Base-by-base conservation (phyloP, 2,113 vertebrate species). In the Rhizomys pruinosus region DNA sequence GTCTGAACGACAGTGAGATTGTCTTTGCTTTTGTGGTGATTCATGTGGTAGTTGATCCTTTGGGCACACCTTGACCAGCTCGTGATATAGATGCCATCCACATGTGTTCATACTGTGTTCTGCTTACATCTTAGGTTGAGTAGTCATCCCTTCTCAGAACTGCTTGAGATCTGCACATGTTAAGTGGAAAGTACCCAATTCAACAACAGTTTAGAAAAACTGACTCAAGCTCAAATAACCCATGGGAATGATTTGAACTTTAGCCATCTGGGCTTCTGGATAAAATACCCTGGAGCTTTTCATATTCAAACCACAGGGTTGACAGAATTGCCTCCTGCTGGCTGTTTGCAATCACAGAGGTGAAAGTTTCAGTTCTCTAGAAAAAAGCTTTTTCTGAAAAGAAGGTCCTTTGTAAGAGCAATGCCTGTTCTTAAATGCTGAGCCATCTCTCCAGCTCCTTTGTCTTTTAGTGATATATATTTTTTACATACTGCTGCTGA, bases 21-120 rank as follows among this genome's bases (percentile, higher is more conserved):
- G 52, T 77, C 55, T 76, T 72, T 84, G 20, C 20, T 39, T 84
- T 82, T 89, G 55, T 76, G 84, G 42, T 96, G 92, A 95, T 81
- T 93, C 85, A 85, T 0, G 19, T 27, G 15, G 69, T 16, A 1
- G 17, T 1, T n/a, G 86, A 27, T 42, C 87, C 80, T 79, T 3
- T 34, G 7, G 72, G 39, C 57, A 47, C 88, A 77, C 72, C 68
- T 94, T 17, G 15, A 44, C 44, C 61, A 27, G 76, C 3, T 27
- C 76, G 52, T 6, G 57, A 27, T 29, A 76, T 0, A 27, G 44
- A 63, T 27, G 0, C 11, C 66, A 61, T 22, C 20, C 11, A 32
- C 23, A 4, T 22, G 22, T 27, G 57, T 29, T 81, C 42, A 27
- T 29, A 32, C 16, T 47, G 29, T n/a, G 25, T 74, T 10, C 39